Conservation (phyloP, 1,140 invertebrate species). For the Brachionus calyciflorus region DNA sequence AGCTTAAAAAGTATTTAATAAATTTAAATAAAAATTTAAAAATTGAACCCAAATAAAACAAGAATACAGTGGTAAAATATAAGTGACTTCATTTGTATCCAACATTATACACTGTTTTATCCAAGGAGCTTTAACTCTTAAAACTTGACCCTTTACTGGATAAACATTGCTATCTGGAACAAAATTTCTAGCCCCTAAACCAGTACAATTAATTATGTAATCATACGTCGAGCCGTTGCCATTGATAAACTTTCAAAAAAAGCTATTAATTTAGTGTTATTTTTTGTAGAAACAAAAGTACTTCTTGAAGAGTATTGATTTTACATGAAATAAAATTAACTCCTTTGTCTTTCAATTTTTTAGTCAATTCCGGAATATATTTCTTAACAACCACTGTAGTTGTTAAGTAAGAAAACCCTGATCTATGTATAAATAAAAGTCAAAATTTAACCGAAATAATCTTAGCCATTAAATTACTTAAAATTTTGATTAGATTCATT, state of each 20-base stretch:
- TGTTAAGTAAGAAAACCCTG: conserved; percentile 26
- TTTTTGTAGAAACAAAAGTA: neutral
- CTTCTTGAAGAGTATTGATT: neutral
- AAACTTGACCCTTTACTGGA: conserved; percentile 79
- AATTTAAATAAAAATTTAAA: neutral
- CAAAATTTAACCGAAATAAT: too few relatives aligned
- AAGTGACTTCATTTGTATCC: conserved; percentile 30
- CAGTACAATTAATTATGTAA: conserved; percentile 82
- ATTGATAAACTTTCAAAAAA: neutral
- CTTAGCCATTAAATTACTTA: neutral
- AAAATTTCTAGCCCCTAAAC: conserved; percentile 74
- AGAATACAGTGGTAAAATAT: conserved; percentile 71
- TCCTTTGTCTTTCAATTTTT: neutral
- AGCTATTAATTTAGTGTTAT: neutral
- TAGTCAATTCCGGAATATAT: conserved; percentile 4
- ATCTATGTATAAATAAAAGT: neutral
- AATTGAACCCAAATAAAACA: conserved; percentile 49
- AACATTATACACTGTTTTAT: conserved; percentile 27
- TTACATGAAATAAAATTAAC: neutral
- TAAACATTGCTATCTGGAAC: conserved; percentile 74
- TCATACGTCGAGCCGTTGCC: conserved; percentile 65
- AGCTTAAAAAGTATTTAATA: neutral
- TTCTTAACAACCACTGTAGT: conserved; percentile 11
- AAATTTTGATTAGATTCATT: conserved; percentile 6
- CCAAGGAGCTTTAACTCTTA: conserved; percentile 66